Evolutionary conservation across 1,140 invertebrate species (phyloP).

Genomic region (Eumaeus atala): DNA sequence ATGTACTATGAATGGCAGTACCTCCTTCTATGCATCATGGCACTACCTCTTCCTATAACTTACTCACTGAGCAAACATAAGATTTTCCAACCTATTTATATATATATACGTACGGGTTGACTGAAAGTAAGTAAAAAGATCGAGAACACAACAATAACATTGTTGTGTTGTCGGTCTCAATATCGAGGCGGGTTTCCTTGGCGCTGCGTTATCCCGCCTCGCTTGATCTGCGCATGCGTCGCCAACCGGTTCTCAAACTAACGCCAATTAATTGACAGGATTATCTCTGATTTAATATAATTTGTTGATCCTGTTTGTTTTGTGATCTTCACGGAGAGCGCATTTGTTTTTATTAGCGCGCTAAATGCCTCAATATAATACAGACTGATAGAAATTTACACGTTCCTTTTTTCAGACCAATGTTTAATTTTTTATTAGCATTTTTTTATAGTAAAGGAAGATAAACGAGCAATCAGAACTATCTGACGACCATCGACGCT

Average conservation of each 20-base stretch:
- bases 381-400: slow-evolving; percentile 13
- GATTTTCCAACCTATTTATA: no score
- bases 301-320: slow-evolving; percentile 66
- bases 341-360: slow-evolving; percentile 34
- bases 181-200: slow-evolving; percentile 40
- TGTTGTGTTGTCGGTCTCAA: slow-evolving; percentile 22
- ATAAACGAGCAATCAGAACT: no score
- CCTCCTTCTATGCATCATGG: no score
- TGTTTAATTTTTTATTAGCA: no score
- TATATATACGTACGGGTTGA: no score
- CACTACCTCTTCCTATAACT: no score
- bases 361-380: slow-evolving; percentile 14
- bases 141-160: no score
- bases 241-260: slow-evolving; percentile 64
- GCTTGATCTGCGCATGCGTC: slow-evolving; percentile 56
- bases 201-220: slow-evolving; percentile 47
- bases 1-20: no score
- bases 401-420: no score
- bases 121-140: slow-evolving; percentile 22
- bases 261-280: slow-evolving; percentile 73
- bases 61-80: no score
- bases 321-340: slow-evolving; percentile 42
- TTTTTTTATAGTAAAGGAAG: no score
- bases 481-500: no score
- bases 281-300: slow-evolving; percentile 73